A percentile compares a stretch with the other conserved stretches of the same genome.
Evolutionary conservation across 2,113 vertebrate species (phyloP).

Genomic region (Microcebus griseorufus): DNA sequence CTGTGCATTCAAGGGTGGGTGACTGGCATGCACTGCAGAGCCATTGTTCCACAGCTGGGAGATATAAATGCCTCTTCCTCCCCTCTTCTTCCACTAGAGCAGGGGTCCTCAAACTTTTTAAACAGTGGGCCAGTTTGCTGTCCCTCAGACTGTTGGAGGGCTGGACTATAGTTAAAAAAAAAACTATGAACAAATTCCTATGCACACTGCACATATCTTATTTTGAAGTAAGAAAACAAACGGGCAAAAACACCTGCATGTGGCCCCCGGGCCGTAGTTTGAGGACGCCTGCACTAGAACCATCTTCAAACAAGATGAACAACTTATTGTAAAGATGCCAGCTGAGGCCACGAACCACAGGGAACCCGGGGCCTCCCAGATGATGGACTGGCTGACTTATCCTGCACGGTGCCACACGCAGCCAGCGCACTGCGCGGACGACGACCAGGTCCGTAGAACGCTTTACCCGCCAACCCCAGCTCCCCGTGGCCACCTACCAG

Average conservation of each 20-base stretch:
- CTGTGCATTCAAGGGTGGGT: no score
- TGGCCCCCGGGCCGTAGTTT: no score
- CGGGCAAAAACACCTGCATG: no score
- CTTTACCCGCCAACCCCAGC: fast-evolving
- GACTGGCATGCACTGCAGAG: no score
- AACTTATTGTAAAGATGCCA: neutral
- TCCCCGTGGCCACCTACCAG: fast-evolving
- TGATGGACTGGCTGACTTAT: fast-evolving
- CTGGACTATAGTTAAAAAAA: no score
- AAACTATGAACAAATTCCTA: no score
- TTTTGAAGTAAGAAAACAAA: no score
- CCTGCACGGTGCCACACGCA: fast-evolving
- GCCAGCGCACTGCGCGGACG: fast-evolving
- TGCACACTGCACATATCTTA: no score
- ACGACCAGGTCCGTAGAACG: fast-evolving
- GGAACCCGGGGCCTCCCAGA: fast-evolving
- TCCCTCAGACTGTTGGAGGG: no score
- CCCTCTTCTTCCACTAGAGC: neutral
- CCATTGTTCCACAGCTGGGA: fast-evolving
- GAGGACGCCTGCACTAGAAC: neutral
- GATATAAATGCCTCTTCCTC: fast-evolving
- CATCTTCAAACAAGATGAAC: no score
- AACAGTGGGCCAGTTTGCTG: no score
- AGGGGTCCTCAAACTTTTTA: no score
- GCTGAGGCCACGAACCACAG: fast-evolving